Evolutionary conservation across 2,113 vertebrate species (phyloP), one percentile per base, ranked within the genome.

Genomic region (Rhinolophus ferrumequinum): DNA sequence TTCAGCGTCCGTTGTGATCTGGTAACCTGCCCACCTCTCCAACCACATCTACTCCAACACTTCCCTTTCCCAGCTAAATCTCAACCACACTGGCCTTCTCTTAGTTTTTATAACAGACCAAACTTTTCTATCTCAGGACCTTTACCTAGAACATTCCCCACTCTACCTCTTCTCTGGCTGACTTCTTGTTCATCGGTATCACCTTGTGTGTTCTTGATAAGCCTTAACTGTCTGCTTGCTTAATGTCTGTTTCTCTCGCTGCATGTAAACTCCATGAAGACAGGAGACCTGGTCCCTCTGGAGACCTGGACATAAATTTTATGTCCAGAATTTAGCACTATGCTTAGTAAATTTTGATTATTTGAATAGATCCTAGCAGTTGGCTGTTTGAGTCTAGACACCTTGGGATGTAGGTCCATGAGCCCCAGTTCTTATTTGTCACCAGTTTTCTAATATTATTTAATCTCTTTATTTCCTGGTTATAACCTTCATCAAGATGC

Each of bases 401-500:
- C 76, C 14, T 82, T 73, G 5, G 9, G 33, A 83, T 90, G 95
- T 62, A 38, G 11, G 12, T 88, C 66, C 38, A 58, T 79, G 56
- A 85, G 8, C 33, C 88, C 56, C 76, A 22, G 18, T 84, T 93
- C 69, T 88, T 93, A 67, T 64, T 79, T 88, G 16, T 87, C 41
- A 82, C 9, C 62, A 73, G 5, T 90, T 66, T 93, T 93, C 60
- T 73, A 50, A 86, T 91, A 52, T 30, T 8, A 12, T 73, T 58
- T 82, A 54, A 62, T 64, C 21, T 90, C 24, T 90, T 79, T 90
- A 88, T 89, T 93, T 92, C 60, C 41, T 77, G 86, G 22, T 91
- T 80, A 76, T 41, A 69, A 80, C n/a, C 52, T 80, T 64, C 54
- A 22, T 97, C 82, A 83, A 94, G 60, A 66, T n/a, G 50, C 41